Evolutionary conservation across 2,113 vertebrate species (phyloP).

Genomic region (Poeciliopsis occidentalis): DNA sequence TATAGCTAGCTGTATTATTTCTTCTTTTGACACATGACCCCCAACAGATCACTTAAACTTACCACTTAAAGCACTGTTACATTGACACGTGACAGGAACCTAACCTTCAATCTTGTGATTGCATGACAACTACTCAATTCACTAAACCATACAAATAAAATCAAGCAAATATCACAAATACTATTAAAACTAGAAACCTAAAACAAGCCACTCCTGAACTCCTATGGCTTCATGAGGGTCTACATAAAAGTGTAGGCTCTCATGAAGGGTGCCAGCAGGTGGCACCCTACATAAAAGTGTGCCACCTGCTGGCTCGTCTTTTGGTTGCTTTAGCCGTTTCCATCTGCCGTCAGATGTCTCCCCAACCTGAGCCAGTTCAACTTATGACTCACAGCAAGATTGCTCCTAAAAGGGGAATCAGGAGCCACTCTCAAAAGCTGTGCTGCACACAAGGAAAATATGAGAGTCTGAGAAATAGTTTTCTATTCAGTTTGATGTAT

Average conservation of each 20-base stretch:
- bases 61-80: too few relatives aligned
- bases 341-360: not conserved
- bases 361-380: not conserved
- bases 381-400: not conserved
- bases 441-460: not conserved
- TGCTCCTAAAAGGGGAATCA: not conserved
- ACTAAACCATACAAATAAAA: too few relatives aligned
- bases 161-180: not conserved
- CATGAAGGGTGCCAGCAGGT: too few relatives aligned
- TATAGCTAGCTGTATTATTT: not conserved
- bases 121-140: too few relatives aligned
- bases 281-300: not conserved
- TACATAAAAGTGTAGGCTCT: not conserved
- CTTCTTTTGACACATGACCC: not conserved
- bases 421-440: not conserved
- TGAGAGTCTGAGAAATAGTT: not conserved
- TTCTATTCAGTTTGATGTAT: not conserved
- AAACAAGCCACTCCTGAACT: not conserved
- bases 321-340: not conserved
- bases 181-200: not conserved
- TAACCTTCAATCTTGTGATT: too few relatives aligned
- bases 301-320: not conserved
- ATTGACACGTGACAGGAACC: too few relatives aligned
- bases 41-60: too few relatives aligned
- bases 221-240: not conserved